phyloP scores from a whole-genome alignment of 2,888 invertebrate species.

The Drosophila algonquin region DNA sequence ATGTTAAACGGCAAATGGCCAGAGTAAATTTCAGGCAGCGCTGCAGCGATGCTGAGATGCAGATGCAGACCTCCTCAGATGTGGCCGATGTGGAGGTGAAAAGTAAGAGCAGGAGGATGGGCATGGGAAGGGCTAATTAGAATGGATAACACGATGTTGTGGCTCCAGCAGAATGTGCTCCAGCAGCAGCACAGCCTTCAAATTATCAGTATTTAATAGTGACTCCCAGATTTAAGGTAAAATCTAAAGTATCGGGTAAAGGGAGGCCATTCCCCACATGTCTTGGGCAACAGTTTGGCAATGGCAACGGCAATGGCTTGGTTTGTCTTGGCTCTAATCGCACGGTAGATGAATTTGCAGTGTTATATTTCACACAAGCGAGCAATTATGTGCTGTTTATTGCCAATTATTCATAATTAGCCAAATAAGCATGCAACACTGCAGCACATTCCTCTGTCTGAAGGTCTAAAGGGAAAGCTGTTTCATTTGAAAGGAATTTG shows the following conservation, averaged over 20 bases:
- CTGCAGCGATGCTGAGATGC: not conserved
- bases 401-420: conserved; percentile 63
- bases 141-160: conserved; percentile 48
- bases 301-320: too few relatives aligned
- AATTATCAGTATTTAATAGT: not conserved
- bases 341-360: not conserved
- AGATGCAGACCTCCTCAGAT: not conserved
- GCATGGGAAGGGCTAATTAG: conserved; percentile 49
- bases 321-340: not conserved
- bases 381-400: conserved; percentile 61
- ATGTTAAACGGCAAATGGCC: conserved; percentile 63
- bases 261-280: not conserved
- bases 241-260: not conserved
- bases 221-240: too few relatives aligned
- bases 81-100: not conserved
- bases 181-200: not conserved
- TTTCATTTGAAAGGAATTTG: conserved; percentile 1
- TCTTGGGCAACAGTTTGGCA: too few relatives aligned
- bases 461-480: not conserved
- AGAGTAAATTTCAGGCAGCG: conserved; percentile 61
- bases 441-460: not conserved
- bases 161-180: not conserved
- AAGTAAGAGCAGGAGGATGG: not conserved
- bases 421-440: conserved; percentile 13
- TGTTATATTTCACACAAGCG: conserved; percentile 45